These are phyloP conservation scores for Progne subis DNA, from an alignment of 2,113 vertebrate genomes.

Conservation along the genomic window DNA sequence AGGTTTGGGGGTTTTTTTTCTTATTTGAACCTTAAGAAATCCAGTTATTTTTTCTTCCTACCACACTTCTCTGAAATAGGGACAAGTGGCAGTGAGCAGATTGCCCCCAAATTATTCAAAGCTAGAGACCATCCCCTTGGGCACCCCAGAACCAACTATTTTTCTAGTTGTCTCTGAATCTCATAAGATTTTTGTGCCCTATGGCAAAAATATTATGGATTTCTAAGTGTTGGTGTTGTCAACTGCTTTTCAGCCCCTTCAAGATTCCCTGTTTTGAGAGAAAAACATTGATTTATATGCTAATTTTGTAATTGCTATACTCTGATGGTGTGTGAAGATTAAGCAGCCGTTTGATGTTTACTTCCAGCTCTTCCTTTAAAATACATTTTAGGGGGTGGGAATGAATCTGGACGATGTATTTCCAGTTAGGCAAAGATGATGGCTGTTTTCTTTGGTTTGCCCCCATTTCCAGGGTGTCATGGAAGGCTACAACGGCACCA, in stretches of 20 bases:
- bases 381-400: background rate
- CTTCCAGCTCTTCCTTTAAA: background rate
- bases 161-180: background rate
- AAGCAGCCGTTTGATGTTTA: background rate
- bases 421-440: background rate
- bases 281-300: background rate
- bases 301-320: background rate
- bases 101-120: background rate
- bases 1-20: too few relatives aligned
- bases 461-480: constrained; percentile 81
- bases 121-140: background rate
- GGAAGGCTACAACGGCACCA: constrained; percentile 90
- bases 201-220: background rate
- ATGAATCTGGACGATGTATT: background rate
- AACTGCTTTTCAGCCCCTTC: background rate
- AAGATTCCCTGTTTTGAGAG: background rate
- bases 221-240: background rate
- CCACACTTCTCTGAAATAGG: background rate
- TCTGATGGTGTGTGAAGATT: background rate
- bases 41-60: background rate
- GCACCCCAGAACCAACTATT: background rate
- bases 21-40: background rate
- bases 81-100: background rate
- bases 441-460: background rate
- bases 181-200: background rate